Conservation (phyloP, 2,888 invertebrate genomes). For the Choreutis nemorana region DNA sequence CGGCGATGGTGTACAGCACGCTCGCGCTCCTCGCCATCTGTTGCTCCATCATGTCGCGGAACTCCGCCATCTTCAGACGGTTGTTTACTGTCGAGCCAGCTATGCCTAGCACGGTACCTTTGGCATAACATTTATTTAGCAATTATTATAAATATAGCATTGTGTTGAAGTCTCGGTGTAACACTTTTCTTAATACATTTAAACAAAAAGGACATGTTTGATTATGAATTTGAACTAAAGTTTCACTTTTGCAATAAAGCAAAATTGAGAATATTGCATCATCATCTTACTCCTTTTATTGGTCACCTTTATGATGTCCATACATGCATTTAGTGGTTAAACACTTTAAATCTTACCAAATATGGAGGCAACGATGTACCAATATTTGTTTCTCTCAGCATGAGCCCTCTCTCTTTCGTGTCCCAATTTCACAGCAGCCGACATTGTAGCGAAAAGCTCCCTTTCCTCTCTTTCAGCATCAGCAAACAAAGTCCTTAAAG, state of each 20-base stretch:
- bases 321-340: not conserved
- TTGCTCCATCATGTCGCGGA: constrained; percentile 67
- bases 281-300: too few species aligned
- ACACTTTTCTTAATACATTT: not conserved
- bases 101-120: constrained; percentile 71
- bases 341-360: constrained; percentile 38
- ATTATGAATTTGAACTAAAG: too few species aligned
- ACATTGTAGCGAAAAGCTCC: constrained; percentile 75
- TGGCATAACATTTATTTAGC: too few species aligned
- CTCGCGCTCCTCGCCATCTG: constrained; percentile 57
- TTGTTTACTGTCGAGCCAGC: constrained; percentile 73
- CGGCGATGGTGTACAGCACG: constrained; percentile 49
- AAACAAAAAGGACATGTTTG: too few species aligned
- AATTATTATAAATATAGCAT: too few species aligned
- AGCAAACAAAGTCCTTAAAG: constrained; percentile 67
- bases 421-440: constrained; percentile 78
- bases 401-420: constrained; percentile 86
- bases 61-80: constrained; percentile 70
- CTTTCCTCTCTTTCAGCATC: constrained; percentile 78
- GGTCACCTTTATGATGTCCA: too few species aligned
- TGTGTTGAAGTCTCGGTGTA: not conserved
- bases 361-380: constrained; percentile 78
- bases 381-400: constrained; percentile 85
- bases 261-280: too few species aligned
- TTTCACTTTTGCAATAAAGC: too few species aligned